phyloP scores from a whole-genome alignment of 2,888 invertebrate species.

The Tortricodes alternella region DNA sequence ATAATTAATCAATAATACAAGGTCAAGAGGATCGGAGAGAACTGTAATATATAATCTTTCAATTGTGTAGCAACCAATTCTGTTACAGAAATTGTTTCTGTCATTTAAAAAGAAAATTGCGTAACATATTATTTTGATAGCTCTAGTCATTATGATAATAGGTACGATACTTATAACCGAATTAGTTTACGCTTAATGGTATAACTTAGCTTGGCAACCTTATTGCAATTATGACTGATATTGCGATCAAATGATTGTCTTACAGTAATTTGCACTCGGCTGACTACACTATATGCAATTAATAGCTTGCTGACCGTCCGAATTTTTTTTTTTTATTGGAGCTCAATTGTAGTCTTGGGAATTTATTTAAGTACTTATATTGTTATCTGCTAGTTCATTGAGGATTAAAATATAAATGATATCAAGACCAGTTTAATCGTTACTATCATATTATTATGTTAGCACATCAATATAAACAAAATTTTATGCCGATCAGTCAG shows the following conservation, averaged over 20 bases:
- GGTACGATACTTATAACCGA: no score
- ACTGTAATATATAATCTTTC: no score
- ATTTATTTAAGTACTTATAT: neutral
- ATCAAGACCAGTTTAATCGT: neutral
- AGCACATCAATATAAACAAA: neutral
- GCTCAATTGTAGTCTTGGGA: neutral
- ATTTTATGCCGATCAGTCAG: no score
- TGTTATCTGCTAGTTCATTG: neutral
- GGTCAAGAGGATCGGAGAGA: no score
- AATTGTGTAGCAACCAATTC: no score
- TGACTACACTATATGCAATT: constrained; percentile 9
- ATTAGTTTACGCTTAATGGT: constrained; percentile 16
- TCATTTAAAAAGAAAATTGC: no score
- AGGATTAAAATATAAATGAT: neutral
- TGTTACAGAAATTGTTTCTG: no score
- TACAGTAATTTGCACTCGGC: constrained; percentile 1
- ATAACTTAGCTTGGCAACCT: constrained; percentile 9
- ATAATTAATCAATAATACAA: neutral
- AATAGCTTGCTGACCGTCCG: constrained; percentile 26
- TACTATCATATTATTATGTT: neutral
- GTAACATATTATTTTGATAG: neutral
- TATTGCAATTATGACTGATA: constrained; percentile 23
- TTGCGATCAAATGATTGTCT: neutral
- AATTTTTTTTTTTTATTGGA: constrained; percentile 1
- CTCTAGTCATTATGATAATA: neutral